Percentiles rank a stretch among this genome's conserved stretches.
Evolutionary conservation across 2,797 vertebrate species (phyloP).

Genomic region (Ctenopoma multispine): DNA sequence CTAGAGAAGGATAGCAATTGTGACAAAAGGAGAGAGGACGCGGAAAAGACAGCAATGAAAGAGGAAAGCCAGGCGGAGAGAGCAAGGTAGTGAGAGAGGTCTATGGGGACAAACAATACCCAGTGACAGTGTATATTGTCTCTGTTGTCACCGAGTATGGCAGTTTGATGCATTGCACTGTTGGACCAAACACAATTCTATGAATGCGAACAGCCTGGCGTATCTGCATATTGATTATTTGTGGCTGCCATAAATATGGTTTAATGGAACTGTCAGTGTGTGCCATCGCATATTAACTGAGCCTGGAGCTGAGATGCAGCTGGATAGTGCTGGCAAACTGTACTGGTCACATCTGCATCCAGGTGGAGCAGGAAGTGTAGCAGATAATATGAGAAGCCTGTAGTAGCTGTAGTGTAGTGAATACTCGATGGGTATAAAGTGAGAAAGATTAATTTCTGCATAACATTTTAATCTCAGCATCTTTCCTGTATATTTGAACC

Average conservation of each 20-base stretch:
- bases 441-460: neutral
- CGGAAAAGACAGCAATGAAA: conserved; percentile 3
- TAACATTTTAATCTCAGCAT: neutral
- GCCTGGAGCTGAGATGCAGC: conserved; percentile 66
- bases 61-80: neutral
- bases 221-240: conserved; percentile 79
- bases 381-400: neutral
- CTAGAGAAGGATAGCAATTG: neutral
- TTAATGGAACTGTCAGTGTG: conserved; percentile 80
- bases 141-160: conserved; percentile 54
- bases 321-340: conserved; percentile 53
- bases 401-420: conserved; percentile 3
- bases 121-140: conserved; percentile 59
- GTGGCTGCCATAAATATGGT: conserved; percentile 74
- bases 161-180: conserved; percentile 67
- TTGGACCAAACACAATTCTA: conserved; percentile 69
- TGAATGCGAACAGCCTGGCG: conserved; percentile 43
- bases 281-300: conserved; percentile 69
- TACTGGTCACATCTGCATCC: conserved; percentile 51
- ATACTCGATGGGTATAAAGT: neutral
- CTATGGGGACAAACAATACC: conserved; percentile 51
- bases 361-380: conserved; percentile 25
- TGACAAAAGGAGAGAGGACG: neutral
- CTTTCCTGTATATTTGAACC: neutral
- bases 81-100: conserved; percentile 6